phyloP scores from a whole-genome alignment of 2,113 vertebrate genomes.

The Rhea pennata region DNA sequence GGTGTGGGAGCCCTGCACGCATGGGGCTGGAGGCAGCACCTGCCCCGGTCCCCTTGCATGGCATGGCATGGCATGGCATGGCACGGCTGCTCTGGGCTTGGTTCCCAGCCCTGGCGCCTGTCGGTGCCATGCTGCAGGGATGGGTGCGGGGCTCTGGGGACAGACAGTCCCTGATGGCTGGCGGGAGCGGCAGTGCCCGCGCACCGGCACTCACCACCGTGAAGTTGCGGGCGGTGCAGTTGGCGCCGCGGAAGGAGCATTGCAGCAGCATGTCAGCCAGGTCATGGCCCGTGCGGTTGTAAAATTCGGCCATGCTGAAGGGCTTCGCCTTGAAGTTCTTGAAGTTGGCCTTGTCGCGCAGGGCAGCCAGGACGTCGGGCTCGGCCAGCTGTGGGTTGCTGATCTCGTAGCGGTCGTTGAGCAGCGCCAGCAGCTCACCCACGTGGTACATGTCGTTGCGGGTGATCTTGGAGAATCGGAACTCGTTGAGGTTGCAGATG shows the following conservation, averaged over 20 bases:
- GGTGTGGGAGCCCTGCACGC: too few relatives aligned
- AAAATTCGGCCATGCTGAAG: slow-evolving; percentile 92
- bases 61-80: not conserved
- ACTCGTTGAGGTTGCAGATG: slow-evolving; percentile 91
- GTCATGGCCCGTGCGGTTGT: slow-evolving; percentile 89
- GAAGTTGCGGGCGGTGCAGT: slow-evolving; percentile 84
- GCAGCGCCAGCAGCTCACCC: slow-evolving; percentile 86
- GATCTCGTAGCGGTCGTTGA: slow-evolving; percentile 85
- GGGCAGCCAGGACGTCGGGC: slow-evolving; percentile 81
- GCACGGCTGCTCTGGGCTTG: too few relatives aligned
- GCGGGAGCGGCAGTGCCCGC: too few relatives aligned
- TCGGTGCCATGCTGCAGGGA: too few relatives aligned
- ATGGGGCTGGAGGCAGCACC: too few relatives aligned
- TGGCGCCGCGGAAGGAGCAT: slow-evolving; percentile 85
- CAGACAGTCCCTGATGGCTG: too few relatives aligned
- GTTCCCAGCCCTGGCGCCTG: too few relatives aligned
- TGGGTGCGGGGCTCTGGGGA: too few relatives aligned
- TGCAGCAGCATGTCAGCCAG: slow-evolving; percentile 88
- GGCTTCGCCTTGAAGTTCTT: slow-evolving; percentile 86
- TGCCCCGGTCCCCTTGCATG: not conserved
- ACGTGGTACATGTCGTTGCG: slow-evolving; percentile 89
- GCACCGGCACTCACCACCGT: slow-evolving; percentile 80
- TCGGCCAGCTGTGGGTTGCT: slow-evolving; percentile 84
- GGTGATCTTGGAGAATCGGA: slow-evolving; percentile 88
- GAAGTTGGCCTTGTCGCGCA: slow-evolving; percentile 89